These are phyloP conservation scores for Oscheius sp. DNA, from an alignment of 1,140 invertebrate species.

Conservation along the genomic window DNA sequence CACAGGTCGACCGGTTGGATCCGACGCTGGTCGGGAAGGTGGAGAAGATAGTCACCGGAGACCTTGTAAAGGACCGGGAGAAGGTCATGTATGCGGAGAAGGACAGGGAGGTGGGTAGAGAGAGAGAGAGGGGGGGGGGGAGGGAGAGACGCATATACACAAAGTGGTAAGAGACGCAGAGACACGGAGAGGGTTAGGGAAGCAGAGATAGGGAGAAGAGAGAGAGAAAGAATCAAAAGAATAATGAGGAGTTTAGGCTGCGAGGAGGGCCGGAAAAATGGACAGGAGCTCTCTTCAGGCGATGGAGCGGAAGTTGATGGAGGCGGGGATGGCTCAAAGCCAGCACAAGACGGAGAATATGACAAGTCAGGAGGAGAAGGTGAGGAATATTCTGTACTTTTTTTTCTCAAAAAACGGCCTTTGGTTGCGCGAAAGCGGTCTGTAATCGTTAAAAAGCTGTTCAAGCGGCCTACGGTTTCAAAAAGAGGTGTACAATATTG, in stretches of 20 bases:
- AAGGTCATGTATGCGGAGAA: not conserved
- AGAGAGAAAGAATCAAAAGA: too few relatives aligned
- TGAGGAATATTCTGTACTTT: conserved; percentile 4
- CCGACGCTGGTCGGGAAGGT: conserved; percentile 20
- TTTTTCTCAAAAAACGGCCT: too few relatives aligned
- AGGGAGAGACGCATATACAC: conserved; percentile 6
- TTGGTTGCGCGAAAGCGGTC: too few relatives aligned
- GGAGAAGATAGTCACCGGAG: conserved; percentile 32
- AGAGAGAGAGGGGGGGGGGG: not conserved
- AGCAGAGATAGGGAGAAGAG: not conserved
- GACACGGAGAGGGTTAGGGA: too few relatives aligned
- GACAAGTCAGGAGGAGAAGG: conserved; percentile 34
- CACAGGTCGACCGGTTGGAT: conserved; percentile 27
- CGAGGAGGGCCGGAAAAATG: conserved; percentile 15
- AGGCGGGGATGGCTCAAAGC: conserved; percentile 26
- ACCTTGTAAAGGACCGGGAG: conserved; percentile 24
- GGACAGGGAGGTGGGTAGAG: not conserved
- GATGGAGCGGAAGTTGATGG: conserved; percentile 34
- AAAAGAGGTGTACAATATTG: too few relatives aligned
- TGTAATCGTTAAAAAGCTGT: too few relatives aligned
- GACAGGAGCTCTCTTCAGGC: conserved; percentile 26
- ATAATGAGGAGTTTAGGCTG: too few relatives aligned
- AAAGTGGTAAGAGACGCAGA: too few relatives aligned
- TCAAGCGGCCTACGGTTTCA: too few relatives aligned
- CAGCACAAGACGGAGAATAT: conserved; percentile 1